phyloP scores from a whole-genome alignment of 2,797 vertebrate genomes.

The Masticophis lateralis region DNA sequence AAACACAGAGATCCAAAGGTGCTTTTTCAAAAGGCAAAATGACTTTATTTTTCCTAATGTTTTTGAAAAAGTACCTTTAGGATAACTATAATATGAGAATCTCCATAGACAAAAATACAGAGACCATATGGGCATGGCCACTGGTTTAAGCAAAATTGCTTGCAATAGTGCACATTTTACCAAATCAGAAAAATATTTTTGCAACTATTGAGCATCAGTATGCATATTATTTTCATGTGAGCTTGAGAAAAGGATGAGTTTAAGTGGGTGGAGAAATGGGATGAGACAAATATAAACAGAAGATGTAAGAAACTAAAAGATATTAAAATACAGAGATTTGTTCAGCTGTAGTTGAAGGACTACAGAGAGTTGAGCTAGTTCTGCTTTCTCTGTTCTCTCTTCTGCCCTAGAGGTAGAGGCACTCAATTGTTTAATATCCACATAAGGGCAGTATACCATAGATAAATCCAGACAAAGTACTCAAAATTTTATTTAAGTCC shows the following conservation, averaged over 20 bases:
- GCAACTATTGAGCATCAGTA: neutral
- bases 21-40: too few relatives aligned
- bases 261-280: neutral
- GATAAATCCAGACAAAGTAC: neutral
- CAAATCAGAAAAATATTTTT: neutral
- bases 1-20: neutral
- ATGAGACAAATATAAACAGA: neutral
- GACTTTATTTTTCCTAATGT: too few relatives aligned
- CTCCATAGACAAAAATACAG: neutral
- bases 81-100: too few relatives aligned
- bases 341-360: neutral
- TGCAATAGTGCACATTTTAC: neutral
- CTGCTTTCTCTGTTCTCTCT: neutral
- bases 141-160: neutral
- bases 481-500: neutral
- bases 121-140: neutral
- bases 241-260: neutral
- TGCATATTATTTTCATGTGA: neutral
- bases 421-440: neutral
- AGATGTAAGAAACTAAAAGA: neutral
- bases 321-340: neutral
- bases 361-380: neutral
- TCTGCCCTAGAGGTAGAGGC: neutral
- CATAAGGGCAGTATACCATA: neutral
- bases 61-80: too few relatives aligned